Base-by-base conservation (phyloP, 2,113 vertebrate species). In the Rhineura floridana region DNA sequence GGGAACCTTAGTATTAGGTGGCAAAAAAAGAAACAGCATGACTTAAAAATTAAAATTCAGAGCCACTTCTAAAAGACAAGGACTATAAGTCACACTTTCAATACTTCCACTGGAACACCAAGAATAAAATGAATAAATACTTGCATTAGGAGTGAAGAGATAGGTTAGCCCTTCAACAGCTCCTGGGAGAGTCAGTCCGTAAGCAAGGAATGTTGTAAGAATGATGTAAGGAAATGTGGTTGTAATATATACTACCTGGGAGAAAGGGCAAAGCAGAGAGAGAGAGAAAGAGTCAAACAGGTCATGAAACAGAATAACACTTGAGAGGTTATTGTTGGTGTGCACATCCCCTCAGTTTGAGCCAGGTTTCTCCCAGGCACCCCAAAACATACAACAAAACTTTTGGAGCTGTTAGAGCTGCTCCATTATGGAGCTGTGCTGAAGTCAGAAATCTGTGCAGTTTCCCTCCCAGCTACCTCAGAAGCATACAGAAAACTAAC, bases 141-240 rank as follows among this genome's bases (percentile, higher is more conserved):
- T 97, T 92, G 98, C 99, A 0, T 99, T 84, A 36, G 98, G 99
- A 28, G 98, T 98, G 92, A 99, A 98, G 82, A 99, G 97, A 91
- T 98, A 98, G 76, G 19, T 0, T 13, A 99, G 92, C 59, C 99
- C 99, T 0, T 97, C 94, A 0, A 89, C 90, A 0, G 98, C 98
- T 90, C 99, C 98, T 0, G 98, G 98, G 44, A 99, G 95, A 12
- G 96, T 98, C 79, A 99, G 96, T 15, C 97, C 98, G 33, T 96
- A 95, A 84, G 99, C 88, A 59, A 99, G 95, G 93, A 99, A 98
- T 92, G 98, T 92, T 2, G 98, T 98, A 91, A 99, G 94, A n/a
- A 99, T 97, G 86, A 99, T 87, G 90, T 98, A 99, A 0, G 98
- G 98, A 89, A 98, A 98, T 12, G 97, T 94, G 77, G 98, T 96